Evolutionary conservation across 2,113 vertebrate species (phyloP).

Genomic region (Psilopsiagon aymara): DNA sequence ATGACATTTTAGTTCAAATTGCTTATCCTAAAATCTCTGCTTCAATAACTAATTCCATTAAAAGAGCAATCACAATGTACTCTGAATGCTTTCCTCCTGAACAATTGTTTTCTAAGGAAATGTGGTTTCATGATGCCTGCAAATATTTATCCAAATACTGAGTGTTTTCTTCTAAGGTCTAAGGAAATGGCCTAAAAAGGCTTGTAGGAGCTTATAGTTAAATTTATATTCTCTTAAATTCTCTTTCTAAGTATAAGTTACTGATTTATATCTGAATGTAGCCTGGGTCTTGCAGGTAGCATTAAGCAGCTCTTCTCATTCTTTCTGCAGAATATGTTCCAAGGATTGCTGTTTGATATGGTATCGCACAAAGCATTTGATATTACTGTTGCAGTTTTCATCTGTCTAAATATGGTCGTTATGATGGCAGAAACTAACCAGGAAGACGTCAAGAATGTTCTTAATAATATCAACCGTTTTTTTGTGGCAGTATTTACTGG

Average conservation of each 20-base stretch:
- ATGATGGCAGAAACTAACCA: constrained; percentile 89
- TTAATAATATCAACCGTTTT: constrained; percentile 85
- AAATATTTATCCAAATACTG: not conserved
- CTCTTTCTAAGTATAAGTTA: not conserved
- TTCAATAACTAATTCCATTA: not conserved
- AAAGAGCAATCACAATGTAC: not conserved
- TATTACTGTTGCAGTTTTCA: constrained; percentile 88
- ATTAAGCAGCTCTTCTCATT: not conserved
- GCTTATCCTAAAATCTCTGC: not conserved
- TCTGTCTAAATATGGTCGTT: constrained; percentile 91
- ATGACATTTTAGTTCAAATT: not conserved
- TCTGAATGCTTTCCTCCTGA: not conserved
- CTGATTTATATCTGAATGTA: not conserved
- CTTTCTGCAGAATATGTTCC: constrained; percentile 82
- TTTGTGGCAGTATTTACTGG: constrained; percentile 91
- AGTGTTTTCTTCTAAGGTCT: not conserved
- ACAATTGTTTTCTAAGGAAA: not conserved
- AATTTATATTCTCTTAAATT: not conserved
- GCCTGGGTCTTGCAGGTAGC: not conserved
- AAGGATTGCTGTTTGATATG: constrained; percentile 88
- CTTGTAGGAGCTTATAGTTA: not conserved
- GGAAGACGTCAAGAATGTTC: constrained; percentile 68
- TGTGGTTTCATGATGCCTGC: not conserved
- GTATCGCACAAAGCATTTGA: constrained; percentile 92
- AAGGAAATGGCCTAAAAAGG: not conserved